phyloP scores from a whole-genome alignment of 2,797 vertebrate genomes.

The Peromyscus attwateri region DNA sequence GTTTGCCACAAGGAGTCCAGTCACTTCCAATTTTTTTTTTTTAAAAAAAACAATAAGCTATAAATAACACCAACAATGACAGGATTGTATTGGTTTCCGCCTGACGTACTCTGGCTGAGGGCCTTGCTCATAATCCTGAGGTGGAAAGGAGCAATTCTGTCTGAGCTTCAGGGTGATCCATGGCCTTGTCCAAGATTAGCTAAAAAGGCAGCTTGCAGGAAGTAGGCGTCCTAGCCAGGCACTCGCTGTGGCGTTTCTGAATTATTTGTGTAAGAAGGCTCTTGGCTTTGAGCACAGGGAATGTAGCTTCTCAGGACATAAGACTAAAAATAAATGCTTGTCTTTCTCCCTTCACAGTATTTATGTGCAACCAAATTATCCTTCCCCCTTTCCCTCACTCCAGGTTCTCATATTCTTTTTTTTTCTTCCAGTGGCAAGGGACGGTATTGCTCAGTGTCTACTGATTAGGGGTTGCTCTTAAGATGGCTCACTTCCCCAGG shows the following conservation, averaged over 20 bases:
- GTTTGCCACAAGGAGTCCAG: conserved; percentile 37
- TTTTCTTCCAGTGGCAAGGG: neutral
- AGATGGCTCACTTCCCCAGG: conserved; percentile 50
- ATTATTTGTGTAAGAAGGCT: conserved; percentile 72
- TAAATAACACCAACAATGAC: conserved; percentile 82
- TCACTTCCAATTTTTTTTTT: conserved; percentile 72
- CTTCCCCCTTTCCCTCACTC: neutral
- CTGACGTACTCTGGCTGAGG: conserved; percentile 42
- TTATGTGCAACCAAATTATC: conserved; percentile 54
- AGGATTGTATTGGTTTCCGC: conserved; percentile 81
- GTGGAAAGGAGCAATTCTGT: conserved; percentile 62
- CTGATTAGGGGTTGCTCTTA: conserved; percentile 67
- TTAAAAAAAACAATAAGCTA: conserved; percentile 81
- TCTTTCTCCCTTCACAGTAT: conserved; percentile 29
- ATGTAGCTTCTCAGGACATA: conserved; percentile 70
- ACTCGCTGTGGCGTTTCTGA: conserved; percentile 49
- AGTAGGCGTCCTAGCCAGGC: conserved; percentile 62
- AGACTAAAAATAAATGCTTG: conserved; percentile 68
- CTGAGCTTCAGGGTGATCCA: conserved; percentile 55
- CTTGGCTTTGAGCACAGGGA: conserved; percentile 65
- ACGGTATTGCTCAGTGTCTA: conserved; percentile 66
- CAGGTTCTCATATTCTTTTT: neutral
- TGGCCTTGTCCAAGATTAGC: conserved; percentile 72
- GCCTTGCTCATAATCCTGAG: conserved; percentile 62
- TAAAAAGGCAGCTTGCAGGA: conserved; percentile 59